Evolutionary conservation across 2,888 invertebrate species (phyloP).

Genomic region (Nycteola revayana): DNA sequence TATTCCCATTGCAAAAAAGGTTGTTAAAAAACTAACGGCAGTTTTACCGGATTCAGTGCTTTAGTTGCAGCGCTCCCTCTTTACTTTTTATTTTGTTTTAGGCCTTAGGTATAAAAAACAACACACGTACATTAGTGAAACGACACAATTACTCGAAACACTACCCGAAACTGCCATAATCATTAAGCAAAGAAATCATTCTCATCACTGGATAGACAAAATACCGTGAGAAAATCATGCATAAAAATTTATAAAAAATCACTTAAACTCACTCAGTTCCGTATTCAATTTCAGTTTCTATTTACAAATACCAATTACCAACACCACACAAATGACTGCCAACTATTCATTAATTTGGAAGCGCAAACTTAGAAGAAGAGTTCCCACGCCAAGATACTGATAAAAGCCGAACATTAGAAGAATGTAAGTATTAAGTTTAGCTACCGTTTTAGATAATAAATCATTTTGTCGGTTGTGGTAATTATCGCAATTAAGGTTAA

Average conservation of each 20-base stretch:
- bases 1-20: too few relatives aligned
- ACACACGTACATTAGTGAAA: too few relatives aligned
- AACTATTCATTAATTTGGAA: conserved; percentile 39
- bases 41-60: too few relatives aligned
- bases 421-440: conserved; percentile 28
- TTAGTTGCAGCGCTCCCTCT: too few relatives aligned
- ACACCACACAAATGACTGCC: conserved; percentile 37
- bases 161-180: too few relatives aligned
- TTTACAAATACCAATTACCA: conserved; percentile 38
- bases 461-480: conserved; percentile 68
- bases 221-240: conserved; percentile 15
- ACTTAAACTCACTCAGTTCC: conserved; percentile 13
- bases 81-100: too few relatives aligned
- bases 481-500: conserved; percentile 79
- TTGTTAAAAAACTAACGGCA: too few relatives aligned
- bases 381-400: conserved; percentile 51
- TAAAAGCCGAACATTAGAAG: conserved; percentile 54
- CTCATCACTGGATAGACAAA: not conserved
- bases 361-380: conserved; percentile 34
- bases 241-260: conserved; percentile 8
- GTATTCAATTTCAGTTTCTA: conserved; percentile 21
- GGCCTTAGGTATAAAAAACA: too few relatives aligned
- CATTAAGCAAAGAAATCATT: too few relatives aligned
- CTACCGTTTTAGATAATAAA: conserved; percentile 58
- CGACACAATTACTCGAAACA: too few relatives aligned